Conservation (phyloP, 2,113 vertebrate species). For the Chloebia gouldiae region DNA sequence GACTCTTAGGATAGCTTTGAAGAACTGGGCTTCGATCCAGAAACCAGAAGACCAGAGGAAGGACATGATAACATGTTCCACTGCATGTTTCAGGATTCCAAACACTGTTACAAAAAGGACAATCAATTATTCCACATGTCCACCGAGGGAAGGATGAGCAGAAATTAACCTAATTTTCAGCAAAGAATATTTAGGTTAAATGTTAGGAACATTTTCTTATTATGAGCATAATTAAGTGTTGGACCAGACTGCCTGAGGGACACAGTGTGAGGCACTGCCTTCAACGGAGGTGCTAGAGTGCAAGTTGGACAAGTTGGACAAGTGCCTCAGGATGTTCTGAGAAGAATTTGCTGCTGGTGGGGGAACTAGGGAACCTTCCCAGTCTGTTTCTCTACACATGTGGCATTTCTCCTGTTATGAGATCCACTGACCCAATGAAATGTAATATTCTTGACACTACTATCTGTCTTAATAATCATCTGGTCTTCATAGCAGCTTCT, state of each 20-base stretch:
- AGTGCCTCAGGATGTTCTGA: not conserved
- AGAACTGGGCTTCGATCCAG: not conserved
- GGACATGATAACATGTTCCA: not conserved
- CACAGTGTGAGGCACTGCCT: not conserved
- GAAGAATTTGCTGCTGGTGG: not conserved
- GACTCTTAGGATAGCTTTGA: not conserved
- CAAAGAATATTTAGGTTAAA: conserved; percentile 11
- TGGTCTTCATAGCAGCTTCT: not conserved
- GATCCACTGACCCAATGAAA: not conserved
- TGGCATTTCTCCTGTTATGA: not conserved
- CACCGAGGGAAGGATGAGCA: not conserved
- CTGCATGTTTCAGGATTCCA: not conserved
- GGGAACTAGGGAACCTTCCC: not conserved
- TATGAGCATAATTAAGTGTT: not conserved
- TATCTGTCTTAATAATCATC: not conserved
- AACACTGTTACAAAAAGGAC: not conserved
- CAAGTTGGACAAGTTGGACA: not conserved
- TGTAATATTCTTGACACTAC: not conserved
- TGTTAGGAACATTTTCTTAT: not conserved
- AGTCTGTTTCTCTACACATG: not conserved
- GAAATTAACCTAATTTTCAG: not conserved
- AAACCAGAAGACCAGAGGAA: not conserved
- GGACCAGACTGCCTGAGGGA: not conserved
- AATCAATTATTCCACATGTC: not conserved
- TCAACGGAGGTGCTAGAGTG: not conserved